A percentile compares a stretch with the other conserved stretches of the same genome.
Evolutionary conservation across 53 echinoderm and acorn worm genomes (phyloP).

Genomic region (Echinarachnius parma): DNA sequence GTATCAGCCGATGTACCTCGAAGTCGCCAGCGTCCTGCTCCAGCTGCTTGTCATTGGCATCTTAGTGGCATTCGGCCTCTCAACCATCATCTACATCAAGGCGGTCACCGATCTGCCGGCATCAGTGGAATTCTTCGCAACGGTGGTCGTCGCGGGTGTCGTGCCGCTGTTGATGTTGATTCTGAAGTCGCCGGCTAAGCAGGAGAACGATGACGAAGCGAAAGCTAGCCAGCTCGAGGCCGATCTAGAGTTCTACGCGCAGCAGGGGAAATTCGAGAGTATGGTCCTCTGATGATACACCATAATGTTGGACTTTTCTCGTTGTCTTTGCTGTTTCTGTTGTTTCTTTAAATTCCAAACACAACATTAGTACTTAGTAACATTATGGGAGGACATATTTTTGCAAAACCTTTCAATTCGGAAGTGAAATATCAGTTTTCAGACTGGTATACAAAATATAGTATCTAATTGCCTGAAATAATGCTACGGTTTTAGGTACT

Average conservation of each 20-base stretch:
- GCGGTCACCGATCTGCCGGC: constrained; percentile 64
- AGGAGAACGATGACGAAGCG: constrained; percentile 60
- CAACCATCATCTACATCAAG: constrained; percentile 68
- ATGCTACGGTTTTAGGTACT: no score
- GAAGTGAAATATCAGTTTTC: no score
- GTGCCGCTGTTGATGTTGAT: constrained; percentile 60
- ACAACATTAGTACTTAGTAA: no score
- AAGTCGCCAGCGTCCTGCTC: constrained; percentile 46
- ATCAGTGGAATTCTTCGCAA: constrained; percentile 66
- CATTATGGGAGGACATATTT: no score
- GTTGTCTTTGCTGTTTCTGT: no score
- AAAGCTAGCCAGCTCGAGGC: constrained; percentile 52
- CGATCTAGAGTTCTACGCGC: constrained; percentile 55
- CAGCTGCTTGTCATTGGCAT: constrained; percentile 56
- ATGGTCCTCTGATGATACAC: constrained; percentile 1
- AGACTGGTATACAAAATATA: no score
- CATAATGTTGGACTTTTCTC: no score
- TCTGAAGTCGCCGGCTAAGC: constrained; percentile 68
- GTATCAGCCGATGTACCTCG: constrained; percentile 64
- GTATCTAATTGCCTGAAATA: no score
- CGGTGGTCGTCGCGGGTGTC: constrained; percentile 72
- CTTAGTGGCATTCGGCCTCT: constrained; percentile 66
- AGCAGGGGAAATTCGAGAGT: constrained; percentile 8
- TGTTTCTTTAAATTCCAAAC: no score
- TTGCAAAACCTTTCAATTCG: no score